A percentile compares a stretch with the other conserved stretches of the same genome.
These are phyloP conservation scores for Rostratula benghalensis DNA, from an alignment of 2,113 vertebrate species.

Conservation along the genomic window DNA sequence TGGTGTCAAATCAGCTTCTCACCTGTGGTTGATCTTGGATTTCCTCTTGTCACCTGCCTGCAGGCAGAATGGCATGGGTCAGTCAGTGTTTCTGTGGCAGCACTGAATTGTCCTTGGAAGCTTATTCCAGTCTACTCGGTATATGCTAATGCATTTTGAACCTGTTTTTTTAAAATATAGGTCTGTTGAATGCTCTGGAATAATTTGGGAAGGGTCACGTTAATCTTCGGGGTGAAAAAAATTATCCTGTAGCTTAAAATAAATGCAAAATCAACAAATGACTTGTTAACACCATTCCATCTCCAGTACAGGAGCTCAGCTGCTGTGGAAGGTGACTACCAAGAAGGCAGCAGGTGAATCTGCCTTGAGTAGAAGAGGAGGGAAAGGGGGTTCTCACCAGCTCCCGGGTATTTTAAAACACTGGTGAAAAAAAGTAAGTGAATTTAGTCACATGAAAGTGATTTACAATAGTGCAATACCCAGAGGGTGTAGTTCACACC, in stretches of 20 bases:
- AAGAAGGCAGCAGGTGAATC: background rate
- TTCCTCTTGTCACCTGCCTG: background rate
- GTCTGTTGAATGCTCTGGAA: conserved; percentile 48
- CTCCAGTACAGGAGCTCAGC: background rate
- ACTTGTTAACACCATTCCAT: background rate
- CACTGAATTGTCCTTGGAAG: conserved; percentile 1
- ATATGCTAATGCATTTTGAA: conserved; percentile 18
- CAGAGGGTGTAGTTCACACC: background rate
- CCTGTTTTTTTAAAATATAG: background rate
- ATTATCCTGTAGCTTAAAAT: background rate
- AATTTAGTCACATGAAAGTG: background rate
- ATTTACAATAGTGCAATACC: background rate
- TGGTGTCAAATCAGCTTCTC: background rate
- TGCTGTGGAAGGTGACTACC: background rate
- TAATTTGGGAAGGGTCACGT: background rate
- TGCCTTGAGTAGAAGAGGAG: background rate
- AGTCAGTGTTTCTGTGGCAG: conserved; percentile 27
- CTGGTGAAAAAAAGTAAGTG: background rate
- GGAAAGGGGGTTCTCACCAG: background rate
- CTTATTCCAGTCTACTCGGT: conserved; percentile 3
- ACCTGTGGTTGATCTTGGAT: background rate
- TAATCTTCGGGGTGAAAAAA: background rate
- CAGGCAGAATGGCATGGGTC: background rate
- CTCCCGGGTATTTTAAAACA: background rate
- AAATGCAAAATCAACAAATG: background rate